phyloP scores from a whole-genome alignment of 2,888 invertebrate genomes.

The Luperina testacea region DNA sequence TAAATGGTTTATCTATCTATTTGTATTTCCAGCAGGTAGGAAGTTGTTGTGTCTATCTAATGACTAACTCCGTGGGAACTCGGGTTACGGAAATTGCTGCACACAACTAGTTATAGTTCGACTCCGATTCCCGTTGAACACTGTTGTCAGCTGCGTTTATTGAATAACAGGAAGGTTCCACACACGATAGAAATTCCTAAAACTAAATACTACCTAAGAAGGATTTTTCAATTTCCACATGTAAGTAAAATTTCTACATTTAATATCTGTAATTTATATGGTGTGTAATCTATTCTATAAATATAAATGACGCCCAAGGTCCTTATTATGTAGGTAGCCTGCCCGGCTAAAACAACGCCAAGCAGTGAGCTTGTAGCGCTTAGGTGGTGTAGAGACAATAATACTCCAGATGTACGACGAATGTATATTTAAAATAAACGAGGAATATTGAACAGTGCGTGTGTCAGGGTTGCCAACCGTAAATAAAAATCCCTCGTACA shows the following conservation, averaged over 20 bases:
- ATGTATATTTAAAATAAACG: too few species aligned
- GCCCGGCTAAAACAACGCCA: neutral
- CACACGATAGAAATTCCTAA: neutral
- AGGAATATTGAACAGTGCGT: too few species aligned
- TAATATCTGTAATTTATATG: neutral
- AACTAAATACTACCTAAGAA: neutral
- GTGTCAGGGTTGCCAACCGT: too few species aligned
- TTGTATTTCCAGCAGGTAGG: too few species aligned
- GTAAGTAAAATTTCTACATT: neutral
- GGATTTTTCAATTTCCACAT: neutral
- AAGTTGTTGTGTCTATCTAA: neutral
- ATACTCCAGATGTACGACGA: too few species aligned
- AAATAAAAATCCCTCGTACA: too few species aligned
- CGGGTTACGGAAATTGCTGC: constrained; percentile 23
- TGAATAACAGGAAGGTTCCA: neutral
- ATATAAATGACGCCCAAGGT: too few species aligned
- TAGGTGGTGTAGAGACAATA: too few species aligned
- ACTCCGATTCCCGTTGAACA: neutral
- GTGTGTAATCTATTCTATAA: too few species aligned
- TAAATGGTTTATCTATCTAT: too few species aligned
- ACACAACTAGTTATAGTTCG: constrained; percentile 13
- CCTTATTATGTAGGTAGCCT: too few species aligned
- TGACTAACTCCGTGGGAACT: constrained; percentile 1
- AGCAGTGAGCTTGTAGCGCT: too few species aligned
- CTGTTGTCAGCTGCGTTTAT: neutral